Percentiles rank a stretch among this genome's conserved stretches.
These are phyloP conservation scores for Astatotilapia flaviijosephi DNA, from an alignment of 2,113 vertebrate species.

Conservation along the genomic window DNA sequence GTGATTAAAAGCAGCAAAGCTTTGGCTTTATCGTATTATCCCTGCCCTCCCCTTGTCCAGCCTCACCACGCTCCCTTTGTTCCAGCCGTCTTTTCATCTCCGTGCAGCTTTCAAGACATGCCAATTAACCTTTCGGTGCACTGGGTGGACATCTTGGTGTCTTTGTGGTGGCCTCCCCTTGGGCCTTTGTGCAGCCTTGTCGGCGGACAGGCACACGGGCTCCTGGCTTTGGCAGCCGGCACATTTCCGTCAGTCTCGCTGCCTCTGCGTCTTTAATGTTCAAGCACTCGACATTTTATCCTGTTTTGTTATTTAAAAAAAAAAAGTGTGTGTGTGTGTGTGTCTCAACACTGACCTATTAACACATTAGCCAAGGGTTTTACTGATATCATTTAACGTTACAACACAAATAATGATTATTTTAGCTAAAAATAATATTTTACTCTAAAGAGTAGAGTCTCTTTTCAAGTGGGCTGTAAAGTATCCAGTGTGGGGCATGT, in stretches of 20 bases:
- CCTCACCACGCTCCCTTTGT: constrained; percentile 67
- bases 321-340: not conserved
- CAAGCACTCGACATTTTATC: constrained; percentile 2
- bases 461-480: not conserved
- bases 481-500: not conserved
- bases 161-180: constrained; percentile 63
- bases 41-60: constrained; percentile 59
- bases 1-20: constrained; percentile 56
- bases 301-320: not conserved
- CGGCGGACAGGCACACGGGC: constrained; percentile 54
- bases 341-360: constrained; percentile 13
- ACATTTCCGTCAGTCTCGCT: constrained; percentile 56
- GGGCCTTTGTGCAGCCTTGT: constrained; percentile 58
- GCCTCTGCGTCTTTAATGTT: constrained; percentile 40
- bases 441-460: not conserved
- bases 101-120: constrained; percentile 67
- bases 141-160: constrained; percentile 62
- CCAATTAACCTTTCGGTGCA: constrained; percentile 76
- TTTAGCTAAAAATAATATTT: not conserved
- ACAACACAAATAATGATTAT: not conserved
- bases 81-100: constrained; percentile 67
- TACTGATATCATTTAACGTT: not conserved
- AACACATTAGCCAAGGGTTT: constrained; percentile 11
- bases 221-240: constrained; percentile 57
- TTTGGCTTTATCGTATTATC: constrained; percentile 68